phyloP scores from a whole-genome alignment of 1,140 invertebrate species.

The Lordiphosa stackelbergi region DNA sequence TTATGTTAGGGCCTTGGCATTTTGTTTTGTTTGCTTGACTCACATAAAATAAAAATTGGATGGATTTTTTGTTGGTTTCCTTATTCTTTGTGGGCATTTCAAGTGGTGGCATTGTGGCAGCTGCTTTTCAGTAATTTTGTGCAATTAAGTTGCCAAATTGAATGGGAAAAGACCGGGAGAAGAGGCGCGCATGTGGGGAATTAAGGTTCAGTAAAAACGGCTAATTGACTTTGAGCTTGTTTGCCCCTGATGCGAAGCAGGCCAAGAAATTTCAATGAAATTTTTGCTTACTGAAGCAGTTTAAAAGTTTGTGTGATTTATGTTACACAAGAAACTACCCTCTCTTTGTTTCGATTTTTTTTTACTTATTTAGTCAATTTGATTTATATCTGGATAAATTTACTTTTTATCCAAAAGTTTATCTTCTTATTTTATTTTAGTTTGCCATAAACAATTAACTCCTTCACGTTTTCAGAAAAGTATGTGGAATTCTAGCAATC shows the following conservation, averaged over 20 bases:
- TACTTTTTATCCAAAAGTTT: too few relatives aligned
- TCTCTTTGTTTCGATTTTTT: neutral
- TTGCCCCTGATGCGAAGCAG: slow-evolving; percentile 31
- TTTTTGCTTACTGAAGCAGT: slow-evolving; percentile 7
- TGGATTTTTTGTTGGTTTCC: slow-evolving; percentile 9
- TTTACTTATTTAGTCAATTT: too few relatives aligned
- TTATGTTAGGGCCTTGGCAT: slow-evolving; percentile 36
- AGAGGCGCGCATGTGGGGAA: slow-evolving; percentile 11
- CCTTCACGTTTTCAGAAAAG: too few relatives aligned
- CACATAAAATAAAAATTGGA: slow-evolving; percentile 20
- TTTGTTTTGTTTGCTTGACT: slow-evolving; percentile 44
- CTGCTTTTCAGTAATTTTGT: slow-evolving; percentile 54
- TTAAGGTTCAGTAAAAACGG: slow-evolving; percentile 57
- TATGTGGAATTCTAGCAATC: too few relatives aligned
- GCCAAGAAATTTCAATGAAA: neutral
- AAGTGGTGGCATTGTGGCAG: slow-evolving; percentile 46
- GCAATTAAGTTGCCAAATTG: slow-evolving; percentile 52
- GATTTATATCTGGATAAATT: too few relatives aligned
- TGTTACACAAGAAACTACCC: neutral
- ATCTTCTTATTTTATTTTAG: too few relatives aligned
- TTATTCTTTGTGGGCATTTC: slow-evolving; percentile 7
- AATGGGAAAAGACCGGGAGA: slow-evolving; percentile 2
- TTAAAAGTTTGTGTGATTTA: slow-evolving; percentile 1
- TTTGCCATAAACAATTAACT: too few relatives aligned
- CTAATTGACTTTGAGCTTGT: slow-evolving; percentile 63